These are phyloP conservation scores for Hycleus cichorii DNA, from an alignment of 1,140 invertebrate genomes.

Conservation along the genomic window DNA sequence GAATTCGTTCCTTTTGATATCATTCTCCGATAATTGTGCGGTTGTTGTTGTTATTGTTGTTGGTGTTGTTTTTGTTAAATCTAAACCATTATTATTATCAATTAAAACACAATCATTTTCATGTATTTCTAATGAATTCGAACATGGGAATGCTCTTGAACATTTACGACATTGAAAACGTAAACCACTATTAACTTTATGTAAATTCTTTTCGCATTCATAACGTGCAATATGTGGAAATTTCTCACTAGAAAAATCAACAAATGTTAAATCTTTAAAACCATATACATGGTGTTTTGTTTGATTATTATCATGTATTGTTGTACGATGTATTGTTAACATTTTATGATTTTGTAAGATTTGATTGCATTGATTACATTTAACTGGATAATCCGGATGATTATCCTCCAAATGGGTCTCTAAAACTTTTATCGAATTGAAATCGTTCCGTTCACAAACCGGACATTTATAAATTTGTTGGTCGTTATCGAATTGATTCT, in stretches of 20 bases:
- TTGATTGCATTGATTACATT: conserved; percentile 62
- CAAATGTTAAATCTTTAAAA: conserved; percentile 68
- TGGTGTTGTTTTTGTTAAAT: conserved; percentile 20
- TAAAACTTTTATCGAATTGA: conserved; percentile 49
- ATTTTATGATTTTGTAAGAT: conserved; percentile 62
- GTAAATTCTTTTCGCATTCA: conserved; percentile 61
- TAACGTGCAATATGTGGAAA: conserved; percentile 68
- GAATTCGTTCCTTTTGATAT: conserved; percentile 64
- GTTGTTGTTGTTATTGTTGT: no score
- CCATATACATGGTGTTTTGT: conserved; percentile 44
- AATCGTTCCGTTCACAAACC: conserved; percentile 55
- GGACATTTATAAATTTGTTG: conserved; percentile 44
- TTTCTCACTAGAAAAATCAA: conserved; percentile 71
- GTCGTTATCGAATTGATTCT: conserved; percentile 21
- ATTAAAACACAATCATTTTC: conserved; percentile 47
- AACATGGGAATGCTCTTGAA: conserved; percentile 64
- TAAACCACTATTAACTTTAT: conserved; percentile 53
- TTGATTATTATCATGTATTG: conserved; percentile 22
- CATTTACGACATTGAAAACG: conserved; percentile 67
- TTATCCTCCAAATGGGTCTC: conserved; percentile 63
- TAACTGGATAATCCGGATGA: conserved; percentile 60
- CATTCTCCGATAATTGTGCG: conserved; percentile 41
- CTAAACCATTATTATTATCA: conserved; percentile 28
- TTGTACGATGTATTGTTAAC: conserved; percentile 54
- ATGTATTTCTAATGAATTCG: conserved; percentile 61